Conservation (phyloP, 1,140 invertebrate genomes). For the Drosophila eugracilis region DNA sequence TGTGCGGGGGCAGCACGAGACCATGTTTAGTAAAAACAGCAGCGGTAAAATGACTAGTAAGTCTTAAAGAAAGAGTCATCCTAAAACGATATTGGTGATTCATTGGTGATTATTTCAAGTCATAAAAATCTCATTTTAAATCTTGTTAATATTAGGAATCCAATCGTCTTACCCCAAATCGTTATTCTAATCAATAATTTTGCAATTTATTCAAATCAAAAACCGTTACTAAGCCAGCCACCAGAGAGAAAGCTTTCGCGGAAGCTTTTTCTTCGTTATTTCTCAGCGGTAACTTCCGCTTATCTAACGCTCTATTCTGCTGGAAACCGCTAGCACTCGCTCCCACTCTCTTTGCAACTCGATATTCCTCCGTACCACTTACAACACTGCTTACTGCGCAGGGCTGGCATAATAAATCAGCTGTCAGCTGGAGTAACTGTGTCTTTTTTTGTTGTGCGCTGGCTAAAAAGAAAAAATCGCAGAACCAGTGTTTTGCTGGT, state of each 20-base stretch:
- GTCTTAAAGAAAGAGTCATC: not conserved
- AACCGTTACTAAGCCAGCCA: constrained; percentile 20
- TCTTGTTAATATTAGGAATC: no score
- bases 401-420: constrained; percentile 35
- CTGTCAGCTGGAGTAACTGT: constrained; percentile 31
- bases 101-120: not conserved
- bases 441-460: constrained; percentile 37
- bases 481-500: constrained; percentile 11
- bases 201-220: constrained; percentile 25
- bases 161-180: no score
- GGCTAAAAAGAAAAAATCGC: constrained; percentile 35
- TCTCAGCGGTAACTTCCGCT: constrained; percentile 9
- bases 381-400: constrained; percentile 41
- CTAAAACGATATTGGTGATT: not conserved
- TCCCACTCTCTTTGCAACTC: not conserved
- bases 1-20: constrained; percentile 19
- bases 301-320: constrained; percentile 13
- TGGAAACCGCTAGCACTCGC: constrained; percentile 8
- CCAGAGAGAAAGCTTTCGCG: constrained; percentile 13
- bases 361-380: not conserved
- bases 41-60: not conserved
- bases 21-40: constrained; percentile 25
- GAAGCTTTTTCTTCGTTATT: constrained; percentile 15
- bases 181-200: constrained; percentile 23
- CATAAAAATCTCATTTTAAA: not conserved